phyloP scores from a whole-genome alignment of 2,113 vertebrate genomes.

The Pygoscelis adeliae region DNA sequence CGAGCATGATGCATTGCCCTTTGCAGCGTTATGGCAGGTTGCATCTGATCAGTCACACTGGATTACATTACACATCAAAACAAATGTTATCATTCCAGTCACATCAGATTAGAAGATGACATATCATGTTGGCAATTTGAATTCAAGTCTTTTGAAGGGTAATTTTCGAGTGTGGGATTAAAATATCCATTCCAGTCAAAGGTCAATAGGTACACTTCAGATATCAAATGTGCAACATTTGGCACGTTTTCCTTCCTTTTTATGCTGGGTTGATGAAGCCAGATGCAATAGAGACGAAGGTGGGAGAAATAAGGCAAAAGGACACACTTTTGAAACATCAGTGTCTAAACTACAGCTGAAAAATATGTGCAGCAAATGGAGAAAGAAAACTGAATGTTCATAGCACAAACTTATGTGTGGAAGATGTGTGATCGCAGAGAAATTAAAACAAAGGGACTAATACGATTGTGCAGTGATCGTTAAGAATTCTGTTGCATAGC shows the following conservation, averaged over 20 bases:
- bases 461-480: not conserved
- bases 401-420: not conserved
- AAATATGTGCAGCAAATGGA: not conserved
- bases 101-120: conserved; percentile 60
- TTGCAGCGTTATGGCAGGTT: conserved; percentile 20
- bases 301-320: not conserved
- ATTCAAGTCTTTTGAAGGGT: conserved; percentile 60
- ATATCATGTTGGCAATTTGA: conserved; percentile 51
- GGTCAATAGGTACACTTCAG: conserved; percentile 50
- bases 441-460: not conserved
- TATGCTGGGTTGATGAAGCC: not conserved
- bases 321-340: not conserved
- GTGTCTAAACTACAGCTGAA: not conserved
- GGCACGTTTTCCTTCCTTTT: not conserved
- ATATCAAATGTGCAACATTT: conserved; percentile 18
- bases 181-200: conserved; percentile 62
- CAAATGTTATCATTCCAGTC: conserved; percentile 58
- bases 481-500: not conserved
- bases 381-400: not conserved
- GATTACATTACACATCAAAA: conserved; percentile 46
- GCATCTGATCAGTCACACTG: conserved; percentile 49
- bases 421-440: not conserved
- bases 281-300: not conserved
- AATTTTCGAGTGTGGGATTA: conserved; percentile 62
- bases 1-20: not conserved